Evolutionary conservation across 35 echinoderm and acorn worm genomes (phyloP).

Genomic region (Lytechinus variegatus): DNA sequence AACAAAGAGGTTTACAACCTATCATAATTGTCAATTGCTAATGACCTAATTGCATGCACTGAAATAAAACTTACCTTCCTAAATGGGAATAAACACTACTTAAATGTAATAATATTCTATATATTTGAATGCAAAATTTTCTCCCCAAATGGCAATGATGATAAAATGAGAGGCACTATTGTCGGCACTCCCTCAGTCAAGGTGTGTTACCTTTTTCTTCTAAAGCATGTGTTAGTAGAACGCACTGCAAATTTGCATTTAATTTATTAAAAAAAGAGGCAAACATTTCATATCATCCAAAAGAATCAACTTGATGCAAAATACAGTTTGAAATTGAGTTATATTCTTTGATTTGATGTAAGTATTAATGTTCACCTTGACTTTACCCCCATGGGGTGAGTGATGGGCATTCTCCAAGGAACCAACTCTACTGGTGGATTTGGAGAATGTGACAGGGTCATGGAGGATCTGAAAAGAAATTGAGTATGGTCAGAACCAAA

Average conservation of each 20-base stretch:
- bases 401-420: constrained; percentile 79
- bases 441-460: constrained; percentile 43
- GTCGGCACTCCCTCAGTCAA: neutral
- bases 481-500: neutral
- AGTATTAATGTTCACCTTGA: constrained; percentile 63
- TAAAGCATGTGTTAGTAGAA: neutral
- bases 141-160: neutral
- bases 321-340: neutral
- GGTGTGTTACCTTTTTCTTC: neutral
- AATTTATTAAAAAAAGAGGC: neutral
- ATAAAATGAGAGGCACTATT: neutral
- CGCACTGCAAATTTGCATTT: neutral
- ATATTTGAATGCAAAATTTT: neutral
- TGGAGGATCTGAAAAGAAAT: constrained; percentile 38
- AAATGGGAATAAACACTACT: neutral
- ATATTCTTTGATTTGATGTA: neutral
- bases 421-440: constrained; percentile 62
- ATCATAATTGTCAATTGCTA: neutral
- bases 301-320: neutral
- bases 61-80: neutral
- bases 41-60: neutral
- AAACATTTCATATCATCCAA: neutral
- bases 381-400: constrained; percentile 82
- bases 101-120: neutral
- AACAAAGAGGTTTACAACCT: neutral